Percentiles rank a stretch among this genome's conserved stretches.
Evolutionary conservation across 2,113 vertebrate genomes (phyloP).

Genomic region (Cephalopholis sonnerati): DNA sequence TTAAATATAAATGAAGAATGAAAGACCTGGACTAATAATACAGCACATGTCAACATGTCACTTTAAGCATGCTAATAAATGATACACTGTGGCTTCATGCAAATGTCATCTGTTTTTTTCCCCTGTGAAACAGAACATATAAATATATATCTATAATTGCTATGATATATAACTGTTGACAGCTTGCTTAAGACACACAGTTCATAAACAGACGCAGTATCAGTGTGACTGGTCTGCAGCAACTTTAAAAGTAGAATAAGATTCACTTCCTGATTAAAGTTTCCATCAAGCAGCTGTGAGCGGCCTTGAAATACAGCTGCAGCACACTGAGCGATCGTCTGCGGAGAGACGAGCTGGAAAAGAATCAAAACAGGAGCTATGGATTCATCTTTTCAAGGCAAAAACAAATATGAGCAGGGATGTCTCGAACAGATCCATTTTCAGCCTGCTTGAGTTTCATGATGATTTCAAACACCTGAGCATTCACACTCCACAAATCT

Average conservation of each 20-base stretch:
- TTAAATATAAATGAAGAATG: not conserved
- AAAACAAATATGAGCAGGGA: conserved; percentile 12
- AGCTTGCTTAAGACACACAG: not conserved
- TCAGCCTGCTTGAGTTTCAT: conserved; percentile 49
- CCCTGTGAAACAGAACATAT: not conserved
- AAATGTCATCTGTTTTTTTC: not conserved
- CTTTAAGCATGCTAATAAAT: not conserved
- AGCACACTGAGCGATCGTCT: no score
- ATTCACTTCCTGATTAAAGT: not conserved
- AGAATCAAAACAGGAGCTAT: conserved; percentile 14
- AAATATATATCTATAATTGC: no score
- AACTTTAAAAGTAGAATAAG: not conserved
- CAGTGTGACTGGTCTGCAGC: not conserved
- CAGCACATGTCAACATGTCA: not conserved
- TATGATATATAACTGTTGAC: not conserved
- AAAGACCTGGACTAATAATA: not conserved
- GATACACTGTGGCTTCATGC: not conserved
- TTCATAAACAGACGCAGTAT: not conserved
- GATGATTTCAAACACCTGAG: conserved; percentile 41
- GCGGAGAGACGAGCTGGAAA: not conserved
- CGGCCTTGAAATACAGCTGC: conserved; percentile 14
- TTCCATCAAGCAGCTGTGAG: not conserved
- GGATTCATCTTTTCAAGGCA: conserved; percentile 13
- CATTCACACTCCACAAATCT: conserved; percentile 1
- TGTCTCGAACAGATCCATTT: conserved; percentile 20